These are phyloP conservation scores for Pungitius pungitius DNA, from an alignment of 2,113 vertebrate species.

Conservation along the genomic window DNA sequence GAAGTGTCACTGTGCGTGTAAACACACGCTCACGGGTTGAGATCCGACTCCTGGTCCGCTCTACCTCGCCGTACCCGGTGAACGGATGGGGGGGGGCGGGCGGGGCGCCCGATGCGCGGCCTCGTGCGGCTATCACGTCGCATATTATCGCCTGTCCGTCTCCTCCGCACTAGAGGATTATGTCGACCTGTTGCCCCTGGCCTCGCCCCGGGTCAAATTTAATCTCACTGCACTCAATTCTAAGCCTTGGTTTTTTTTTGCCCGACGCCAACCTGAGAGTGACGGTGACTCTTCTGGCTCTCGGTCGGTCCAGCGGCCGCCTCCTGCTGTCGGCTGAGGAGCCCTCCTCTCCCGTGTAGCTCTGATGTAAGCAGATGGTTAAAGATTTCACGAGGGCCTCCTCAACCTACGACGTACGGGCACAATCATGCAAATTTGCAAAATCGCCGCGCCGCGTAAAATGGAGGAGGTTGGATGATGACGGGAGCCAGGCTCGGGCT, in stretches of 20 bases:
- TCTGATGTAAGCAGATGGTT: neutral
- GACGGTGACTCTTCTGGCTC: constrained; percentile 28
- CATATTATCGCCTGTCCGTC: constrained; percentile 61
- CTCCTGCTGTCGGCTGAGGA: neutral
- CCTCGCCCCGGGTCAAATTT: constrained; percentile 45
- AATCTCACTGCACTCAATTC: constrained; percentile 64
- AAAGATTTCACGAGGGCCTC: neutral
- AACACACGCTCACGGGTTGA: constrained; percentile 1
- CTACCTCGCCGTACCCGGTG: neutral
- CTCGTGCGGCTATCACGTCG: constrained; percentile 62
- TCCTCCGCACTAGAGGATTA: constrained; percentile 67
- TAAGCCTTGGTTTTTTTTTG: constrained; percentile 57
- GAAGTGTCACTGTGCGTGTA: neutral
- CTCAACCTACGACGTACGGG: neutral
- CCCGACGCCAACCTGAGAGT: constrained; percentile 26
- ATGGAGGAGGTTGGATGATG: neutral
- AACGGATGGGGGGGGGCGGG: constrained; percentile 12
- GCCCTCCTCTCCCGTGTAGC: neutral
- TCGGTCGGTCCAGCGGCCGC: constrained; percentile 34
- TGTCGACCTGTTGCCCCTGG: constrained; percentile 54
- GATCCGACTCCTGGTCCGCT: neutral
- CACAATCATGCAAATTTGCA: neutral
- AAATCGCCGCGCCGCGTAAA: neutral
- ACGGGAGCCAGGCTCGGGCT: neutral
- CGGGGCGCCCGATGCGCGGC: constrained; percentile 45